Base-by-base conservation (phyloP, 53 echinoderm and acorn worm species). In the Temnopleurus reevesii region DNA sequence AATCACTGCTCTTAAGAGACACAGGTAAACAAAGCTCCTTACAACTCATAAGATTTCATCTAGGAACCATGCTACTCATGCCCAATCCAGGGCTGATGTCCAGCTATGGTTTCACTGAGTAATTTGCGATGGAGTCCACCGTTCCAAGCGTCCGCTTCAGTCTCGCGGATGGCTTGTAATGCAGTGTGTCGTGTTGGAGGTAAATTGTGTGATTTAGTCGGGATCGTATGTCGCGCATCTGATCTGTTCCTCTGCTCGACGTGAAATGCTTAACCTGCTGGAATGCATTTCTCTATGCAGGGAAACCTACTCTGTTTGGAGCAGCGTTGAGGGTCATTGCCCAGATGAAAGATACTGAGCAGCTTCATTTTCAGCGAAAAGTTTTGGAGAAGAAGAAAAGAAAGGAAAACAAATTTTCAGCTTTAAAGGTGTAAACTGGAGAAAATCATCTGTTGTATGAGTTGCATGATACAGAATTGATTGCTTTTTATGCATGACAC, bases 121-220 rank as follows among this genome's bases (percentile, higher is more conserved):
- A 83, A 83, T 83, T 83, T 53, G 83, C 83, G 35, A 35, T 55
- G 54, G 35, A 83, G 79, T 79, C 49, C 4, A 29, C 79, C 46
- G 21, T 63, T 63, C 33, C 63, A 36, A 35, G 36, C 71, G 7
- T 18, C 21, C 12, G 71, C 19, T 21, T 36, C n/a, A 38, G 41
- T 41, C 35, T 41, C 8, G 4, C 41, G 30, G 71, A 43, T 43
- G 23, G 71, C 71, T 36, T 18, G 41, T 83, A 83, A 83, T 83
- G 56, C 56, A 53, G 53, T 83, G 83, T 83, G 83, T 83, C 34
- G 38, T 83, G 55, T 53, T 55, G 17, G 83, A 83, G 35, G 83
- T 83, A 83, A 83, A 83, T 83, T 83, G 83, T 55, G 83, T 83
- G 83, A 83, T 83, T 83, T 83, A 31, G 46, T 30, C 17, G 9